Conservation (phyloP, 2,113 vertebrate species). For the Platysternon megacephalum region DNA sequence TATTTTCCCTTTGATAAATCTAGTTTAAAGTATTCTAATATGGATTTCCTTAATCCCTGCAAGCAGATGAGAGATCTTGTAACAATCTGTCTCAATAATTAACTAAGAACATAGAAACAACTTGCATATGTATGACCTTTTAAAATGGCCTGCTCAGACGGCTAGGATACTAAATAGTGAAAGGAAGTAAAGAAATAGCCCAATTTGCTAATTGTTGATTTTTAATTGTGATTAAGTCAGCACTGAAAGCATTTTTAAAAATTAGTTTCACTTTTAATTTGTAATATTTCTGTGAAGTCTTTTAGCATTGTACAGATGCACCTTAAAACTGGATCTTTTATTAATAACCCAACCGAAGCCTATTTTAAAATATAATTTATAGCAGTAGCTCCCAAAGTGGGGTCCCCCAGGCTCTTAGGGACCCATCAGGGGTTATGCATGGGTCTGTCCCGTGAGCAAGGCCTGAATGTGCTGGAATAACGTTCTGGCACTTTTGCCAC, state of each 20-base stretch:
- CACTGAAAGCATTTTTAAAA: background rate
- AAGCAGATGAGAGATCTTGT: background rate
- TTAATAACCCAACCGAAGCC: background rate
- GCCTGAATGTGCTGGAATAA: background rate
- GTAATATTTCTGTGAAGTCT: background rate
- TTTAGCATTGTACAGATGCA: background rate
- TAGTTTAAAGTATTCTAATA: background rate
- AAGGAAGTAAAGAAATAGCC: background rate
- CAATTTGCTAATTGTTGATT: background rate
- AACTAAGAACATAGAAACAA: background rate
- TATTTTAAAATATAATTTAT: background rate
- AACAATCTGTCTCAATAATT: background rate
- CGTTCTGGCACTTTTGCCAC: background rate
- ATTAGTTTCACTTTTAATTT: background rate
- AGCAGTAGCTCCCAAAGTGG: background rate
- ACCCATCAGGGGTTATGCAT: too few relatives aligned
- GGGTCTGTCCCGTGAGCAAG: background rate
- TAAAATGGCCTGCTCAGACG: background rate
- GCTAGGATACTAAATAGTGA: background rate
- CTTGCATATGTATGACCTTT: background rate
- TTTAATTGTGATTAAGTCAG: background rate
- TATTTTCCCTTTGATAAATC: background rate
- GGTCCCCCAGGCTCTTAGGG: too few relatives aligned
- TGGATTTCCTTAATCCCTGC: background rate
- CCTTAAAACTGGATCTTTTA: background rate